These are phyloP conservation scores for Bombus balteatus DNA, from an alignment of 1,140 invertebrate genomes.

Conservation along the genomic window DNA sequence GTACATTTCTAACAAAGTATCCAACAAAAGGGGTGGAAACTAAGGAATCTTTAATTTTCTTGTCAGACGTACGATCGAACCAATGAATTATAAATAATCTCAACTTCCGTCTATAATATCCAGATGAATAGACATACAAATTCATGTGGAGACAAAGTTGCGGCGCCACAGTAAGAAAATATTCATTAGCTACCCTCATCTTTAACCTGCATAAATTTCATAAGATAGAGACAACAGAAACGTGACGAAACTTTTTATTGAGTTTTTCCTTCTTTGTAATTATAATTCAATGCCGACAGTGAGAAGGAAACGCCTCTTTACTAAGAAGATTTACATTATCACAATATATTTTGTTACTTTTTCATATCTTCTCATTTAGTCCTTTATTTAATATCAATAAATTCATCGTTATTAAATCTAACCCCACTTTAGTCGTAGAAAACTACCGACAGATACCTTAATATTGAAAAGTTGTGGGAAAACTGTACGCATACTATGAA, in stretches of 20 bases:
- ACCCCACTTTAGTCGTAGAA: too few species aligned
- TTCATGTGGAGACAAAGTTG: background rate
- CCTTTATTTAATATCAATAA: too few species aligned
- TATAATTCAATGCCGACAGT: too few species aligned
- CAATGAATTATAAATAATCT: background rate
- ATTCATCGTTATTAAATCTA: too few species aligned
- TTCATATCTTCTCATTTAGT: too few species aligned
- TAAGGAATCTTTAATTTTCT: background rate
- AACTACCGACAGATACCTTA: too few species aligned
- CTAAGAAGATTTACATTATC: too few species aligned
- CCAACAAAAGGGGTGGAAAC: too few species aligned
- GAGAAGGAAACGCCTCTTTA: too few species aligned
- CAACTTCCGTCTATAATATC: background rate
- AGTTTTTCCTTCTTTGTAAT: background rate
- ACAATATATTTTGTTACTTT: too few species aligned
- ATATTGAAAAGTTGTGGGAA: too few species aligned
- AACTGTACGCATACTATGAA: too few species aligned
- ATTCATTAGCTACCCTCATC: background rate
- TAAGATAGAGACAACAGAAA: background rate
- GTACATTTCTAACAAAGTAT: background rate
- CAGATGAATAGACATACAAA: background rate
- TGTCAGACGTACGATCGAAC: background rate
- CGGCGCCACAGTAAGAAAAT: background rate
- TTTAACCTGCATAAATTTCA: background rate
- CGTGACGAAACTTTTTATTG: background rate